A percentile compares a stretch with the other conserved stretches of the same genome.
Evolutionary conservation across 2,797 vertebrate genomes (phyloP).

Genomic region (Hapalemur alaotrensis): DNA sequence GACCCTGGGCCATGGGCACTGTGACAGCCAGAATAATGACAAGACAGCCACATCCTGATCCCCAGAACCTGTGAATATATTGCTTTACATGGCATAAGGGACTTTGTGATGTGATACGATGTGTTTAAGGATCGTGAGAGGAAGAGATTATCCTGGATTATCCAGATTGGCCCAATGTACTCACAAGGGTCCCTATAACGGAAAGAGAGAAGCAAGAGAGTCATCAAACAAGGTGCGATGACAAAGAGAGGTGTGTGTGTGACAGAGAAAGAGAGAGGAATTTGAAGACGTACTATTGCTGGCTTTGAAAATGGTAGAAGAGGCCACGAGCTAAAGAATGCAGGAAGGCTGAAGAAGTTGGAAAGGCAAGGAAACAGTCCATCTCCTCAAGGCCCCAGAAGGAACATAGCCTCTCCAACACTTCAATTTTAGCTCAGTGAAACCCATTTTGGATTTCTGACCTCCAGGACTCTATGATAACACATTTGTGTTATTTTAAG

Average conservation of each 20-base stretch:
- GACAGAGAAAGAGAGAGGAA: background rate
- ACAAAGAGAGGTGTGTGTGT: background rate
- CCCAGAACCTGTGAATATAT: background rate
- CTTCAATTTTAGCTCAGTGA: background rate
- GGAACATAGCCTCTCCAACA: background rate
- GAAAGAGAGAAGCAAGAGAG: background rate
- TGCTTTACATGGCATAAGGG: background rate
- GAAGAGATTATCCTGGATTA: background rate
- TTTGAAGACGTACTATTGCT: background rate
- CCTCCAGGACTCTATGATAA: background rate
- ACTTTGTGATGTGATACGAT: background rate
- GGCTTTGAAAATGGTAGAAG: background rate
- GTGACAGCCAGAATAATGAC: background rate
- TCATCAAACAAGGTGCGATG: background rate
- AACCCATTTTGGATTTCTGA: background rate
- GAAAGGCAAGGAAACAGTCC: background rate
- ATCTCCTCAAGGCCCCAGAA: background rate
- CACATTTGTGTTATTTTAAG: background rate
- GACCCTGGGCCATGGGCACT: background rate
- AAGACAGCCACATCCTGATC: background rate
- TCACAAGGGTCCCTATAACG: background rate
- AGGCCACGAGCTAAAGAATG: background rate
- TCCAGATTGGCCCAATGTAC: background rate
- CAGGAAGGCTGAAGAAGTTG: background rate
- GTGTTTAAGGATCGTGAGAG: background rate